Conservation (phyloP, 2,888 invertebrate species). For the Hesperia comma region DNA sequence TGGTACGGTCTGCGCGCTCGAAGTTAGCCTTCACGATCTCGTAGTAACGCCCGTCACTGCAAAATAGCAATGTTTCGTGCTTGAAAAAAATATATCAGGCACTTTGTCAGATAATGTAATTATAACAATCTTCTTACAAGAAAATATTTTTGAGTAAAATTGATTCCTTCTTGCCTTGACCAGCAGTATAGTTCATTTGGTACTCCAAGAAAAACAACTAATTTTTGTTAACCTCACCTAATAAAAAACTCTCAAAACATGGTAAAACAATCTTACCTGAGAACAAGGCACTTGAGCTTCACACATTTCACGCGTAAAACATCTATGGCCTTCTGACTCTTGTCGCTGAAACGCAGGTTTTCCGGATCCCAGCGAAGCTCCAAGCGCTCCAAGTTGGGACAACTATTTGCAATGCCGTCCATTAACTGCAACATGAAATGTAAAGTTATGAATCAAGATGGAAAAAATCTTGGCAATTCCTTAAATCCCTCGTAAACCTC, state of each 20-base stretch:
- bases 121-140: neutral
- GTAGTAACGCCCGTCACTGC: slow-evolving; percentile 98
- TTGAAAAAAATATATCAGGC: neutral
- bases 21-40: slow-evolving; percentile 99
- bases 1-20: slow-evolving; percentile 97
- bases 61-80: slow-evolving; percentile 47
- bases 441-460: neutral
- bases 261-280: slow-evolving; percentile 85
- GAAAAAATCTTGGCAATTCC: slow-evolving; percentile 3
- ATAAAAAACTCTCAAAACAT: too few relatives aligned
- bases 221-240: too few relatives aligned
- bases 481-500: too few relatives aligned
- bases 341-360: slow-evolving; percentile 98
- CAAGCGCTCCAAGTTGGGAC: slow-evolving; percentile 93
- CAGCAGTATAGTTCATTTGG: too few relatives aligned
- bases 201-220: too few relatives aligned
- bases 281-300: slow-evolving; percentile 94
- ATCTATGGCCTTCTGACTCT: slow-evolving; percentile 99
- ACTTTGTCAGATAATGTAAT: too few relatives aligned
- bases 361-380: slow-evolving; percentile 99
- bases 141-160: too few relatives aligned
- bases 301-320: slow-evolving; percentile 97
- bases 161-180: too few relatives aligned
- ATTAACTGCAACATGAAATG: slow-evolving; percentile 84
- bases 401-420: slow-evolving; percentile 98